Base-by-base conservation (phyloP, 2,888 invertebrate genomes). In the Tinea semifulvella region DNA sequence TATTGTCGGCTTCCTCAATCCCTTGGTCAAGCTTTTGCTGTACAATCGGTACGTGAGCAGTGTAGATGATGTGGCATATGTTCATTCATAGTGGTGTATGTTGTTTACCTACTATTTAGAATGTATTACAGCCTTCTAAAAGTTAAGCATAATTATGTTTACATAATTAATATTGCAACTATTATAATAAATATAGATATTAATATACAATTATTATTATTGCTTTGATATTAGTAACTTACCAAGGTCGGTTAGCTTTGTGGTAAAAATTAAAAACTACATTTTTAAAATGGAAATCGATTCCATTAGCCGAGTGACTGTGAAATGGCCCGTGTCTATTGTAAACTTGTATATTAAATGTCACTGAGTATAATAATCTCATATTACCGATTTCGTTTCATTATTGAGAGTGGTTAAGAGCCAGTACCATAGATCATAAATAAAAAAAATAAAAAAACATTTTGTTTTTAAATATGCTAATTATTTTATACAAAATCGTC, bases 251-350 rank as follows among this genome's bases (percentile, higher is more conserved):
- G 38, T 17, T 14, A 38, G 38, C 38, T 38, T 17, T 38, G 18
- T 38, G 38, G 18, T n/a, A 38, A 38, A 38, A 16, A 38, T 19
- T 38, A 38, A 38, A 38, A 38, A 38, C 19, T 38, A 38, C 38
- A 27, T 27, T 27, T 7, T 27, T 27, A 4, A 27, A 11, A n/a
- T 27, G 27, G 27, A 31, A 14, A n/a, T 31, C 11, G 14, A 31
- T 14, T 31, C 31, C 31, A 31, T 31, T 31, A 31, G 31, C 31
- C 7, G 31, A 31, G 31, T 31, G 31, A 31, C 14, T 31, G 6
- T 31, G 10, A 31, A 31, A 31, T 13, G 11, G 31, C 31, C n/a
- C n/a, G n/a, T n/a, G n/a, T n/a, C n/a, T n/a, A n/a, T n/a, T n/a
- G n/a, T n/a, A n/a, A n/a, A n/a, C n/a, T n/a, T n/a, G n/a, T n/a